Conservation (phyloP, 2,113 vertebrate species). For the Melanerpes formicivorus region DNA sequence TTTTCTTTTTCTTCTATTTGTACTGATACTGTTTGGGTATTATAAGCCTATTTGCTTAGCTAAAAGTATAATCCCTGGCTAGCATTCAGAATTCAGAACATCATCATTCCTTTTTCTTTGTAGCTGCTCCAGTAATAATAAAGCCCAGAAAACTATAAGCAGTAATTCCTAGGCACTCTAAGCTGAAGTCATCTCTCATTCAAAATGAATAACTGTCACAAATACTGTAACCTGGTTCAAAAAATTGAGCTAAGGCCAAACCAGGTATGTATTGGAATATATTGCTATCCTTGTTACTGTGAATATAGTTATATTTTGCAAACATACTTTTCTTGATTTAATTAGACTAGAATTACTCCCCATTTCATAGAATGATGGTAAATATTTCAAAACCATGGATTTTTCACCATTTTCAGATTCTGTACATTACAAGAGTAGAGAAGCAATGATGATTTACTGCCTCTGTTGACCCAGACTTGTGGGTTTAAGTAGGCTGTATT, state of each 20-base stretch:
- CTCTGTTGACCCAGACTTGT: slow-evolving; percentile 48
- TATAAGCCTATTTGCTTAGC: background rate
- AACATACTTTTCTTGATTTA: background rate
- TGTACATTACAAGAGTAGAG: background rate
- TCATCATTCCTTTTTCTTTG: background rate
- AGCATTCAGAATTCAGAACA: background rate
- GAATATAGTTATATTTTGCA: background rate
- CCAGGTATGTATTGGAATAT: background rate
- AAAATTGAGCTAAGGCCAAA: background rate
- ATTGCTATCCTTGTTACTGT: background rate
- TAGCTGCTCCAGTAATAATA: background rate
- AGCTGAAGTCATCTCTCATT: background rate
- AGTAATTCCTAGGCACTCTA: background rate
- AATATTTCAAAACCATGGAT: background rate
- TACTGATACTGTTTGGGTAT: background rate
- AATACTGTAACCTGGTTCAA: background rate
- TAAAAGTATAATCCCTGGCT: background rate
- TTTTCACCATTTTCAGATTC: background rate
- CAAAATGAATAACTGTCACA: slow-evolving; percentile 35
- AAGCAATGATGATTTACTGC: slow-evolving; percentile 29
- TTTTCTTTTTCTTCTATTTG: background rate
- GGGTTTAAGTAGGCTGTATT: slow-evolving; percentile 50
- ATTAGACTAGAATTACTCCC: background rate
- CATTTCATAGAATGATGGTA: background rate
- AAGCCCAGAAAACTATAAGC: background rate